Base-by-base conservation (phyloP, 1,140 invertebrate species). In the Triops cancriformis region DNA sequence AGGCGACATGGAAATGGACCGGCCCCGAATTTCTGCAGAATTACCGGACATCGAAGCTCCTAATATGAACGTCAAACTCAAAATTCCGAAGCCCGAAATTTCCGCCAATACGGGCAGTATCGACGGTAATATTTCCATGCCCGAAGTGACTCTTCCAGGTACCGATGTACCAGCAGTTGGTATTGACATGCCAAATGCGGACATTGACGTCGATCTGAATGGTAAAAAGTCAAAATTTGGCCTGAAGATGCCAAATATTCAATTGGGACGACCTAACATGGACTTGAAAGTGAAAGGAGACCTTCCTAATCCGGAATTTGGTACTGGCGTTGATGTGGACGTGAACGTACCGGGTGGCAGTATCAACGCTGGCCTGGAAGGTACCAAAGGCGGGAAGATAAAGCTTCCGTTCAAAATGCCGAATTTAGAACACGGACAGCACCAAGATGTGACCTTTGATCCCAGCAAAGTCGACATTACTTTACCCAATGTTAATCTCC, bases 191-290 rank as follows among this genome's bases (percentile, higher is more conserved):
- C 77, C 77, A 10, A 73, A 74, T 27, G 73, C 72, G 1, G 37
- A 74, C n/a, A 2, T 43, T 31, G 73, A 78, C 42, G 10, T 41
- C 0, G 64, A 75, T 27, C 75, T 28, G 14, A 76, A 76, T 27
- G 4, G 42, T 28, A 76, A 76, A 76, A 78, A 74, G 77, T 37
- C 28, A 18, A 41, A 41, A 14, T 45, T 78, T n/a, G 41, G 74
- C 27, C 27, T 78, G 4, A 78, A 78, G 26, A 74, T 78, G 77
- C 77, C 77, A 11, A 78, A 78, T 23, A 12, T 76, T 14, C 10
- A 43, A 11, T 45, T 76, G 6, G 37, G 18, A 1, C 64, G 42
- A 5, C 28, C 37, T 74, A n/a, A 74, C 14, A n/a, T 26, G 14
- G 73, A 74, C 14, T 11, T 42, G 1, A 18, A 4, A 26, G 12